Conservation (phyloP, 1,140 invertebrate species). For the Macrosteles quadrilineatus region DNA sequence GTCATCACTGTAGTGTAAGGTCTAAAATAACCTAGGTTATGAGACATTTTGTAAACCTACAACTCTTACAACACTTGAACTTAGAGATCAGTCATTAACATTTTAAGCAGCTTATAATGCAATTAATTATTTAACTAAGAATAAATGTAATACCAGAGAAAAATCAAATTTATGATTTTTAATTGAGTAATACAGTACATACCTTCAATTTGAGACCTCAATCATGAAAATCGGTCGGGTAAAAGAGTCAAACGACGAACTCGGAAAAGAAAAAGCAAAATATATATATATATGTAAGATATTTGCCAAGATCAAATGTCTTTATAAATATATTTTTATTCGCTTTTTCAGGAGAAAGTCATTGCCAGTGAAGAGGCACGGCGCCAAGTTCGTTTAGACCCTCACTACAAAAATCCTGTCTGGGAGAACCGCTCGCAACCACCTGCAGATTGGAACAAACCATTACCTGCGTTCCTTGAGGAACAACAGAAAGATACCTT, state of each 20-base stretch:
- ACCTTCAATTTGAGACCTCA: too few relatives aligned
- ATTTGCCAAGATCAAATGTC: neutral
- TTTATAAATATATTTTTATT: conserved; percentile 12
- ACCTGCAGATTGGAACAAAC: conserved; percentile 75
- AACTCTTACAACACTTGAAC: too few relatives aligned
- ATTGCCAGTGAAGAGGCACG: conserved; percentile 70
- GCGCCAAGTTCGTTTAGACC: conserved; percentile 59
- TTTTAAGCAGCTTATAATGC: too few relatives aligned
- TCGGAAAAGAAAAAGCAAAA: neutral
- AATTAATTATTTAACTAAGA: too few relatives aligned
- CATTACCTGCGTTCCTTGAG: conserved; percentile 71
- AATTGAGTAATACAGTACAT: too few relatives aligned
- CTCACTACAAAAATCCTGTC: conserved; percentile 70
- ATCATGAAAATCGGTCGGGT: too few relatives aligned
- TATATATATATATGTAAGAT: neutral
- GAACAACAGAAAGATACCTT: conserved; percentile 66
- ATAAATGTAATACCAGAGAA: neutral
- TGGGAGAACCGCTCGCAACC: conserved; percentile 76
- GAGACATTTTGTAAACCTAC: too few relatives aligned
- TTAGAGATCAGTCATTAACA: too few relatives aligned
- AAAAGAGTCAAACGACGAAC: too few relatives aligned
- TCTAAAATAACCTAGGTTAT: too few relatives aligned
- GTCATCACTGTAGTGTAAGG: too few relatives aligned
- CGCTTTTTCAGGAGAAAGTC: conserved; percentile 58
- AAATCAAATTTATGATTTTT: too few relatives aligned